A percentile compares a stretch with the other conserved stretches of the same genome.
phyloP scores from a whole-genome alignment of 2,888 invertebrate species.

The Trichopoda pennipes region DNA sequence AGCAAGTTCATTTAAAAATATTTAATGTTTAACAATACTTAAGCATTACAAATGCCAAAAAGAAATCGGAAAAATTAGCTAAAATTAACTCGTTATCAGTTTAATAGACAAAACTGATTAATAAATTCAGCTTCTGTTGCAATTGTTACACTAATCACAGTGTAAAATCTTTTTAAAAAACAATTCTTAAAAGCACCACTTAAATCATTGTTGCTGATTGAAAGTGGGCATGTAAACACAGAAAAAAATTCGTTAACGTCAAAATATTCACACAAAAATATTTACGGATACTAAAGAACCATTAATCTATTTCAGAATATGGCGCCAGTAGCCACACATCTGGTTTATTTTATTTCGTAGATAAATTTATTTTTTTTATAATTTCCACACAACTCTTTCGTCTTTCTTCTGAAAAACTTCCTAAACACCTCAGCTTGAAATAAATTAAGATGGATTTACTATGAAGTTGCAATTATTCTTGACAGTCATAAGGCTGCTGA shows the following conservation, averaged over 20 bases:
- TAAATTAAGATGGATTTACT: conserved; percentile 50
- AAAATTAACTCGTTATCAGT: conserved; percentile 22
- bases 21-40: no score
- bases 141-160: not conserved
- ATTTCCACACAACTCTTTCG: not conserved
- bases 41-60: no score
- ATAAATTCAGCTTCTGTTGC: conserved; percentile 4
- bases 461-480: conserved; percentile 15
- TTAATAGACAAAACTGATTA: conserved; percentile 10
- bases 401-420: conserved; percentile 34
- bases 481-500: conserved; percentile 1
- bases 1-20: no score
- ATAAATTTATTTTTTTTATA: conserved; percentile 37
- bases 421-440: conserved; percentile 39
- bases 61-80: not conserved
- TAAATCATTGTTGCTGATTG: not conserved
- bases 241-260: conserved; percentile 30
- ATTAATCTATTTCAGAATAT: conserved; percentile 48
- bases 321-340: conserved; percentile 58
- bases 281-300: conserved; percentile 31
- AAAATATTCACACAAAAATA: conserved; percentile 11
- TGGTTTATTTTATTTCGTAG: conserved; percentile 18
- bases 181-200: not conserved
- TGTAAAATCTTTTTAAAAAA: not conserved
- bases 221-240: not conserved